Conservation (phyloP, 2,113 vertebrate species). For the Tauraco erythrolophus region DNA sequence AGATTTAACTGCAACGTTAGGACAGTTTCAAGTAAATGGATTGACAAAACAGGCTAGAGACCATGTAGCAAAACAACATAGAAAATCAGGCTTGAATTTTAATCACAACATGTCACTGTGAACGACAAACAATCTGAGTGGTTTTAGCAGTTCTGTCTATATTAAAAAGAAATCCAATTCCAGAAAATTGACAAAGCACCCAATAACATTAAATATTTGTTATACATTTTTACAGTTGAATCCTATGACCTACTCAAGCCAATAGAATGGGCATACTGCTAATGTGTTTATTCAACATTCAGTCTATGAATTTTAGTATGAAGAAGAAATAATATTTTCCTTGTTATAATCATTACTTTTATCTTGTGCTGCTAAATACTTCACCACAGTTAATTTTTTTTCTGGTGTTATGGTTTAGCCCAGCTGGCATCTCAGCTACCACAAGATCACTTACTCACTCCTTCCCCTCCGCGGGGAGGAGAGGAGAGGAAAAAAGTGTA, state of each 20-base stretch:
- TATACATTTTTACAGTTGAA: not conserved
- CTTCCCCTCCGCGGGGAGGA: too few species aligned
- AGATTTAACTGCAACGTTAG: constrained; percentile 66
- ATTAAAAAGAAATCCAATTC: constrained; percentile 82
- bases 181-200: constrained; percentile 72
- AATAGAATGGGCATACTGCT: not conserved
- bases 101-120: constrained; percentile 77
- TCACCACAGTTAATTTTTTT: not conserved
- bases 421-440: too few species aligned
- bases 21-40: constrained; percentile 72
- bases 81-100: constrained; percentile 79
- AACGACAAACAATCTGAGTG: constrained; percentile 75
- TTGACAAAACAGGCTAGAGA: constrained; percentile 74
- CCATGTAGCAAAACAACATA: constrained; percentile 69
- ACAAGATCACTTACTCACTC: too few species aligned
- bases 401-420: too few species aligned
- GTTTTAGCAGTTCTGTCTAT: constrained; percentile 81
- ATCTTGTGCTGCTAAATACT: not conserved
- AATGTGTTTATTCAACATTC: not conserved
- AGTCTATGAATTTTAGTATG: not conserved
- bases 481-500: too few species aligned
- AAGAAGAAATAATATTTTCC: not conserved
- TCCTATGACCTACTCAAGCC: not conserved
- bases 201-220: constrained; percentile 69
- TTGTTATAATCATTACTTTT: not conserved